Conservation (phyloP, 2,888 invertebrate genomes). For the Biston stratarius region DNA sequence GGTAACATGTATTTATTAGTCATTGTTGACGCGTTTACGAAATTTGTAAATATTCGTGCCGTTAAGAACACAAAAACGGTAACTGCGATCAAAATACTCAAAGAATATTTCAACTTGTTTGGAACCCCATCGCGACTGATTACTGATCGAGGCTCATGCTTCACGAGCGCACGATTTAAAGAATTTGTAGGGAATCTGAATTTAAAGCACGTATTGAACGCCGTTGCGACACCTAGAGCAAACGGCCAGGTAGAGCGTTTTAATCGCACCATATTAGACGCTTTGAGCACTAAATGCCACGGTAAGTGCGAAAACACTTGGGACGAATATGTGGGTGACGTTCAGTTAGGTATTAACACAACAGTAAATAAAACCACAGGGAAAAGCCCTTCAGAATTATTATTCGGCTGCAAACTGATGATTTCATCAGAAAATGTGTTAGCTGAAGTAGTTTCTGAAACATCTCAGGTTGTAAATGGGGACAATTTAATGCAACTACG, state of each 20-base stretch:
- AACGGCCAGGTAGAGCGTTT: conserved; percentile 1
- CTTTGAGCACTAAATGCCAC: background rate
- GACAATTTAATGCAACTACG: no score
- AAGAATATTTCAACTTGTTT: no score
- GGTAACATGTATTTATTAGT: conserved; percentile 29
- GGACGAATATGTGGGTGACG: background rate
- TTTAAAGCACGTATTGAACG: background rate
- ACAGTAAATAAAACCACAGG: background rate
- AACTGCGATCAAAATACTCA: no score
- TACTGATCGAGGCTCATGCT: no score
- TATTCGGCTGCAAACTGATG: no score
- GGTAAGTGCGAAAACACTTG: background rate
- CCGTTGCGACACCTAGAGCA: background rate
- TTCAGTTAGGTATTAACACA: background rate
- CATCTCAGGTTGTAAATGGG: no score
- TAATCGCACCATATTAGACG: background rate
- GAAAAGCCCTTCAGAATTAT: no score
- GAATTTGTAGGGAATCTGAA: background rate
- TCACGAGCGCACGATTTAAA: no score
- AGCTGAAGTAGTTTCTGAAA: no score
- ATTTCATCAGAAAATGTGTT: no score
- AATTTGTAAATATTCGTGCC: conserved; percentile 12
- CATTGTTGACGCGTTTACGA: conserved; percentile 30
- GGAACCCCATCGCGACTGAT: no score
- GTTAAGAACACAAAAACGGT: conserved; percentile 2